Base-by-base conservation (phyloP, 2,797 vertebrate species). In the Passerculus sandwichensis region DNA sequence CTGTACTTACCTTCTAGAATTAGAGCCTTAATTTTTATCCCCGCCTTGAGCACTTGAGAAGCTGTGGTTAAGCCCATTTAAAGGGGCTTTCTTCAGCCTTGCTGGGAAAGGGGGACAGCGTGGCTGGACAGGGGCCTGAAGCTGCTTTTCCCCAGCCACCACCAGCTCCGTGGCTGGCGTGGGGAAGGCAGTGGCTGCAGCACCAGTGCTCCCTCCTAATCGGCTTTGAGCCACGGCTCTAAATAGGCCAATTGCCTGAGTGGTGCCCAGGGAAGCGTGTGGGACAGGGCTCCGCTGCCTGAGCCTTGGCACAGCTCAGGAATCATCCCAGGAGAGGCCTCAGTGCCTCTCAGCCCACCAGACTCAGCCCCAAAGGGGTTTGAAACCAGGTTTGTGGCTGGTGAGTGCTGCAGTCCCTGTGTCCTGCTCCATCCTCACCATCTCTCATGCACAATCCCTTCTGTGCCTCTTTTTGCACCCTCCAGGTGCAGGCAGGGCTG, bases 11-110 rank as follows among this genome's bases (percentile, higher is more conserved):
- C 96, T 96, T 96, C 96, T 95, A 96, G 95, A 95, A 95, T 96
- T 97, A 97, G 96, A 96, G 92, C 89, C 92, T 96, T 96, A 96
- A 96, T 95, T 96, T 96, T 96, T 86, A 96, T 96, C 96, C 90
- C 64, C 0, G 21, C 40, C 0, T 66, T 96, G 95, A 96, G 96
- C 89, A 11, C 93, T 97, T 95, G 94, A 96, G 96, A 96, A 97
- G 96, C 94, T 92, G 93, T 72, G 3, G 88, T 51, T 96, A 97
- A 97, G 89, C 95, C 93, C 23, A 2, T 93, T 89, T 93, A 88
- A 93, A 95, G 95, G 95, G 95, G 95, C 66, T 97, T 96, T 95
- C 62, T 84, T 88, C 10, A 40, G 93, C 72, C 84, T 81, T 70
- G 82, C 61, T 53, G 56, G 80, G 73, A 54, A 71, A 65, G 89